phyloP scores from a whole-genome alignment of 1,140 invertebrate species.

The Nephotettix cincticeps region DNA sequence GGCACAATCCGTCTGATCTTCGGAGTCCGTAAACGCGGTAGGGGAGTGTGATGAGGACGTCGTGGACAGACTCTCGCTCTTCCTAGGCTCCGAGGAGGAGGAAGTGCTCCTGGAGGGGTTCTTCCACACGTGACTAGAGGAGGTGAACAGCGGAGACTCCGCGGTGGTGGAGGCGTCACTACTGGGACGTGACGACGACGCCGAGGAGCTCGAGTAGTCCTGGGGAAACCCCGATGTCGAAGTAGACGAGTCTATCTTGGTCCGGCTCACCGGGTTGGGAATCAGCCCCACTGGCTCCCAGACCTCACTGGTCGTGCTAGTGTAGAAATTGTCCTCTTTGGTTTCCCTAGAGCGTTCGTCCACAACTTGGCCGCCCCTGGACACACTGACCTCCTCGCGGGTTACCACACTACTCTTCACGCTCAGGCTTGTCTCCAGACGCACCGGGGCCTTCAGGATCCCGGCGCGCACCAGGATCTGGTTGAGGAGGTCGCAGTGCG shows the following conservation, averaged over 20 bases:
- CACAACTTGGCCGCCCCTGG: constrained; percentile 64
- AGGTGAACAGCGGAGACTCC: constrained; percentile 15
- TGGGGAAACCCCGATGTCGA: constrained; percentile 13
- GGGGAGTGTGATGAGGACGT: constrained; percentile 23
- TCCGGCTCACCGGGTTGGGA: background rate
- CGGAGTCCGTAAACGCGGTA: constrained; percentile 16
- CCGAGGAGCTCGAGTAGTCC: constrained; percentile 15
- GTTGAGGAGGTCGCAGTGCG: constrained; percentile 70
- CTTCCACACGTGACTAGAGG: constrained; percentile 16
- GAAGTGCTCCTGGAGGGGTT: constrained; percentile 6
- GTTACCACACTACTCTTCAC: constrained; percentile 72
- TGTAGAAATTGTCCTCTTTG: constrained; percentile 70
- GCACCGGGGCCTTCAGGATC: constrained; percentile 61
- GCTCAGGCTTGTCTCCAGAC: constrained; percentile 69
- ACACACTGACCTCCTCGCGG: constrained; percentile 70
- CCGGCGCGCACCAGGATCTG: constrained; percentile 60
- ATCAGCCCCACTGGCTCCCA: constrained; percentile 56
- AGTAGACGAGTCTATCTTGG: constrained; percentile 13
- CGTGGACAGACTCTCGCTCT: constrained; percentile 4
- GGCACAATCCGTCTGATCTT: constrained; percentile 26
- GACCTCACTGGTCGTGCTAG: constrained; percentile 65
- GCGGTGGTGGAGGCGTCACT: constrained; percentile 19
- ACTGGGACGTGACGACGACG: constrained; percentile 13
- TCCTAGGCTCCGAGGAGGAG: constrained; percentile 6
- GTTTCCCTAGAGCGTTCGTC: constrained; percentile 71